Conservation (phyloP, 2,113 vertebrate species). For the Macroglossus sobrinus region DNA sequence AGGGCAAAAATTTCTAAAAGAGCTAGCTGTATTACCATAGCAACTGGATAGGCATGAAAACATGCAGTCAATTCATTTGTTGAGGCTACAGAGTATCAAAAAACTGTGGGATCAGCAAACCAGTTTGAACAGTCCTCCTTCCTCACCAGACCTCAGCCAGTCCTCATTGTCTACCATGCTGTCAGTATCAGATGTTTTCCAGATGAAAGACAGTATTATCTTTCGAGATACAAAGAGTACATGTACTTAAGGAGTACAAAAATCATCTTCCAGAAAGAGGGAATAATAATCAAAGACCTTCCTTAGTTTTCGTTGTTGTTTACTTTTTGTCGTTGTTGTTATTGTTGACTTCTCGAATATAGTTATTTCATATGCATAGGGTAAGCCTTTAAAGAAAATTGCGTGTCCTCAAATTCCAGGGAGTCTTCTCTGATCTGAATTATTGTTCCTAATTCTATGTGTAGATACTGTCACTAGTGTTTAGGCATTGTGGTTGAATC, state of each 20-base stretch:
- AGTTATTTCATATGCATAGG: not conserved
- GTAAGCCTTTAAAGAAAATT: not conserved
- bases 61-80: not conserved
- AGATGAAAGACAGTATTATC: not conserved
- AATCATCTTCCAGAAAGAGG: not conserved
- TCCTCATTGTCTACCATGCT: not conserved
- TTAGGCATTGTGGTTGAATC: not conserved
- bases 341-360: not conserved
- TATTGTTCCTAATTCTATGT: not conserved
- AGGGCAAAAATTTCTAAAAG: slow-evolving; percentile 24
- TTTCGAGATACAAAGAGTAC: not conserved
- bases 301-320: not conserved
- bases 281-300: not conserved
- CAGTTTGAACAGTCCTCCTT: not conserved
- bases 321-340: not conserved
- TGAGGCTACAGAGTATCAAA: not conserved
- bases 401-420: not conserved
- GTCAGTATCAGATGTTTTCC: not conserved
- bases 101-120: not conserved
- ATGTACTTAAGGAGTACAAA: not conserved
- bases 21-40: slow-evolving; percentile 44
- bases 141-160: not conserved
- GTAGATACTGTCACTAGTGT: not conserved
- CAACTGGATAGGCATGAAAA: slow-evolving; percentile 36
- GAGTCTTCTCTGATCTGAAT: not conserved